These are phyloP conservation scores for Esox lucius DNA, from an alignment of 2,797 vertebrate species.

Conservation along the genomic window DNA sequence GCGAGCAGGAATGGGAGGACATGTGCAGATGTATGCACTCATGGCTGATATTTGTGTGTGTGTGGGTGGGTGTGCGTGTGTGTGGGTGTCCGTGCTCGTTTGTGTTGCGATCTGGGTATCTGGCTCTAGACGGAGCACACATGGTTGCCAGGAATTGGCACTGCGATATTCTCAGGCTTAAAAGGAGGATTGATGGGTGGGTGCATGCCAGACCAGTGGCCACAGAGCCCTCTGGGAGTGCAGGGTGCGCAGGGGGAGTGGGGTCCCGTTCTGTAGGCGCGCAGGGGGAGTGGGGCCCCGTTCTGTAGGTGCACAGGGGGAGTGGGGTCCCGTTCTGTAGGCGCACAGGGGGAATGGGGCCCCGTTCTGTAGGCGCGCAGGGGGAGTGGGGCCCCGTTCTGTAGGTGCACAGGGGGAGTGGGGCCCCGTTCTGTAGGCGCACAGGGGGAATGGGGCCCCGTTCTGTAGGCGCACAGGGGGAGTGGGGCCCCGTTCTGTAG, in stretches of 20 bases:
- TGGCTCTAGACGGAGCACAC: conserved; percentile 30
- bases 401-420: no score
- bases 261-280: conserved; percentile 46
- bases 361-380: no score
- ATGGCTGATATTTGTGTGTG: neutral
- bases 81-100: neutral
- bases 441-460: no score
- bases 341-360: no score
- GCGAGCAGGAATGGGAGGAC: conserved; percentile 35
- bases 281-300: no score
- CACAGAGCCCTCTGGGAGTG: conserved; percentile 55
- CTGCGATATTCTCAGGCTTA: conserved; percentile 30
- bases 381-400: no score
- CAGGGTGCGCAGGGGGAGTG: conserved; percentile 63
- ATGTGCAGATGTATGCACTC: conserved; percentile 62
- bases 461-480: no score
- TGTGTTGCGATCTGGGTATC: conserved; percentile 10
- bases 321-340: no score
- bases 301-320: no score
- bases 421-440: no score
- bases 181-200: conserved; percentile 25
- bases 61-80: conserved; percentile 9
- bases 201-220: conserved; percentile 1
- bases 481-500: no score
- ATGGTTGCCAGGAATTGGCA: conserved; percentile 52